Evolutionary conservation across 2,113 vertebrate species (phyloP).

Genomic region (Albula goreensis): DNA sequence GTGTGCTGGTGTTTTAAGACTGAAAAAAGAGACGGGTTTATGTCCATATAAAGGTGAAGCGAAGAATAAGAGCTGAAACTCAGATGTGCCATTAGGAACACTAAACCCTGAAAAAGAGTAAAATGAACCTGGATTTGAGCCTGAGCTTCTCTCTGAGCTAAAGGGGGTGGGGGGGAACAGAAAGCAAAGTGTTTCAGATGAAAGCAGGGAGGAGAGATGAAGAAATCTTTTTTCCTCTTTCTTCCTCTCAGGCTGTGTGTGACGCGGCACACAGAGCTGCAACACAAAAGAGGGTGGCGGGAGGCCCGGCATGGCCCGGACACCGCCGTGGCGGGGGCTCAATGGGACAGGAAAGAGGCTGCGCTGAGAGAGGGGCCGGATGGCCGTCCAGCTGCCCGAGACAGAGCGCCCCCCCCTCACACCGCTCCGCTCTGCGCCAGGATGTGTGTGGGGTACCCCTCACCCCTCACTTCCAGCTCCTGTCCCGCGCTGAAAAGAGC

Average conservation of each 20-base stretch:
- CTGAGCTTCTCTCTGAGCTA: not conserved
- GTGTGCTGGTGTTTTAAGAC: not conserved
- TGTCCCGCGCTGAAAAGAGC: slow-evolving; percentile 63
- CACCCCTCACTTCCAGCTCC: slow-evolving; percentile 59
- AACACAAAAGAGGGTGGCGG: slow-evolving; percentile 80
- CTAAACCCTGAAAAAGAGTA: not conserved
- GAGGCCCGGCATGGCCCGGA: slow-evolving; percentile 83
- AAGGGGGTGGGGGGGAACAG: slow-evolving; percentile 57
- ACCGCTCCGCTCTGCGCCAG: slow-evolving; percentile 47
- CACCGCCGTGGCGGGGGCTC: slow-evolving; percentile 78
- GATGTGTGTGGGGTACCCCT: slow-evolving; percentile 59
- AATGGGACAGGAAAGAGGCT: slow-evolving; percentile 83
- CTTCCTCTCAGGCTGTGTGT: slow-evolving; percentile 43
- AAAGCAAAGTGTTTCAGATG: slow-evolving; percentile 77
- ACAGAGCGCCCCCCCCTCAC: slow-evolving; percentile 47
- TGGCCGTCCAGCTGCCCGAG: slow-evolving; percentile 77
- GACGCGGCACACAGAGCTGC: slow-evolving; percentile 33
- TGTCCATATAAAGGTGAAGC: not conserved
- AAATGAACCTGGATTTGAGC: slow-evolving; percentile 19
- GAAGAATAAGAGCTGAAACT: not conserved
- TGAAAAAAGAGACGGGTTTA: not conserved
- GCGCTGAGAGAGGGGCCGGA: slow-evolving; percentile 76
- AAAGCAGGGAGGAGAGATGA: slow-evolving; percentile 71
- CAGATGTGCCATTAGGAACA: not conserved
- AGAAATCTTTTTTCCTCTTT: slow-evolving; percentile 59